These are phyloP conservation scores for Pogonophryne albipinna DNA, from an alignment of 2,797 vertebrate genomes.

Conservation along the genomic window DNA sequence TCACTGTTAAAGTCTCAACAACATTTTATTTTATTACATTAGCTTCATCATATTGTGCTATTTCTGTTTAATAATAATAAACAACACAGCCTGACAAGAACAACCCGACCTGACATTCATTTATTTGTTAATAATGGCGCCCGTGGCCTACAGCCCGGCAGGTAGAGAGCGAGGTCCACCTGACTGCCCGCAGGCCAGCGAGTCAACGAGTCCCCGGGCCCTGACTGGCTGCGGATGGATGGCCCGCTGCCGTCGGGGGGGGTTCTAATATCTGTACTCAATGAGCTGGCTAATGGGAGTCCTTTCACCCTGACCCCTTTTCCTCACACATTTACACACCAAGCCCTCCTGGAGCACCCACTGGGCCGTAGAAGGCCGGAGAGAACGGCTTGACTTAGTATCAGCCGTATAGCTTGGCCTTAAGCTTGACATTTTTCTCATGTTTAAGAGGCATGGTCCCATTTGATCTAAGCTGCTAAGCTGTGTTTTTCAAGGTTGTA, in stretches of 20 bases:
- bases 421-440: constrained; percentile 66
- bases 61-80: background rate
- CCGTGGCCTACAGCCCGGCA: constrained; percentile 17
- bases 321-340: constrained; percentile 75
- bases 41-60: background rate
- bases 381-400: constrained; percentile 42
- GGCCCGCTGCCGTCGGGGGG: constrained; percentile 65
- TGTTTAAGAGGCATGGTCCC: constrained; percentile 51
- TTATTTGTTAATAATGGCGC: constrained; percentile 29
- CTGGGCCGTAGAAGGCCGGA: constrained; percentile 48
- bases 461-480: constrained; percentile 59
- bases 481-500: constrained; percentile 56
- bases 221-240: constrained; percentile 73
- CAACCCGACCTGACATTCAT: constrained; percentile 1
- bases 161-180: constrained; percentile 54
- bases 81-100: background rate
- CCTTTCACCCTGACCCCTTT: constrained; percentile 78
- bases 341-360: constrained; percentile 66
- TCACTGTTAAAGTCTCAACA: background rate
- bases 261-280: constrained; percentile 76
- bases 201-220: constrained; percentile 69
- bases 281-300: constrained; percentile 81
- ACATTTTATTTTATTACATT: background rate
- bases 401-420: constrained; percentile 43
- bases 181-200: constrained; percentile 59